These are phyloP conservation scores for Crossaster papposus DNA, from an alignment of 53 echinoderm and acorn worm species.

Conservation along the genomic window DNA sequence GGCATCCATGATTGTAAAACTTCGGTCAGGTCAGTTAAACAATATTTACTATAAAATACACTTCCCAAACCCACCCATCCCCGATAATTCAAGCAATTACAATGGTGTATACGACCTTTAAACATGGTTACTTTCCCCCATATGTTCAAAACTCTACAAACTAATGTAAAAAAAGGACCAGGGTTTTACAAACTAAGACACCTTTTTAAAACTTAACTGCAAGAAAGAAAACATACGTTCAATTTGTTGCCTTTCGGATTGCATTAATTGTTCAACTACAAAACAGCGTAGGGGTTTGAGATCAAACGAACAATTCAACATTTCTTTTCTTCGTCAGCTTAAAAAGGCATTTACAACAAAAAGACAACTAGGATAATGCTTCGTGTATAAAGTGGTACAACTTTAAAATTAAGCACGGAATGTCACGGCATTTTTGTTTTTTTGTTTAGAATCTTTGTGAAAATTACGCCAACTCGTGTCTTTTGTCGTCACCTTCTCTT, in stretches of 20 bases:
- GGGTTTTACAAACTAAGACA: neutral
- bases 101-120: neutral
- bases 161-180: neutral
- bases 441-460: neutral
- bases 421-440: constrained; percentile 27
- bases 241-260: neutral
- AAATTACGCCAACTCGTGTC: constrained; percentile 17
- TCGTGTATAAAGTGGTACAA: constrained; percentile 33
- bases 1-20: too few species aligned
- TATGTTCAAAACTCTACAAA: neutral
- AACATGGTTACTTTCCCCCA: neutral
- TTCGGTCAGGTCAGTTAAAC: too few species aligned
- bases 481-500: neutral
- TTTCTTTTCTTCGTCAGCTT: neutral
- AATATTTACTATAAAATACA: too few species aligned
- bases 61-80: too few species aligned
- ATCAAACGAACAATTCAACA: neutral
- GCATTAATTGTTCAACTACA: neutral
- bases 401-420: constrained; percentile 51
- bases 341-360: constrained; percentile 14
- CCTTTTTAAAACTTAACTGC: neutral
- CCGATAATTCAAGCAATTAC: too few species aligned
- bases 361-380: constrained; percentile 12
- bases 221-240: neutral
- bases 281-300: neutral